phyloP scores from a whole-genome alignment of 2,888 invertebrate species.

The Conistra vaccinii region DNA sequence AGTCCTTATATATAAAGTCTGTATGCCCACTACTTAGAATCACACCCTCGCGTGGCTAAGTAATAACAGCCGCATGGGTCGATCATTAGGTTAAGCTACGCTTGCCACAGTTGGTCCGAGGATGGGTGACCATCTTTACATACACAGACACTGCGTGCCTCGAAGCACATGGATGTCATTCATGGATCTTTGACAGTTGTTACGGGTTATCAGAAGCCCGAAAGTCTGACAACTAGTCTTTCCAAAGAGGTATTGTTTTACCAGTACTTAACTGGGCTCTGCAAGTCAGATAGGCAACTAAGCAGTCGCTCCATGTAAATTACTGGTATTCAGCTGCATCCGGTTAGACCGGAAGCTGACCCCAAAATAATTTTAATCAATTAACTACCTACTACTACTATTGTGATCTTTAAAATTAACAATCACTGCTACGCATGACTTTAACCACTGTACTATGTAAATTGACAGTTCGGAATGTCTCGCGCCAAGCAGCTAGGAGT shows the following conservation, averaged over 20 bases:
- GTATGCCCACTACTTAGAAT: too few species aligned
- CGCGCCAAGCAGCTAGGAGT: background rate
- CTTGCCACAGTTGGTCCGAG: background rate
- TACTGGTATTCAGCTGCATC: background rate
- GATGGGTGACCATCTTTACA: background rate
- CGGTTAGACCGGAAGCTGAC: background rate
- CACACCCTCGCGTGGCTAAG: background rate
- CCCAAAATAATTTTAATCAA: too few species aligned
- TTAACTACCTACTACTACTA: background rate
- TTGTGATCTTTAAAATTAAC: constrained; percentile 38
- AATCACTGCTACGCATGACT: constrained; percentile 6
- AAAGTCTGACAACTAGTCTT: background rate
- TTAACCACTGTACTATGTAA: constrained; percentile 11
- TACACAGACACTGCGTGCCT: background rate
- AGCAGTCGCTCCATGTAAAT: background rate
- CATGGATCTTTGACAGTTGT: background rate
- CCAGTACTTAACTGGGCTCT: background rate
- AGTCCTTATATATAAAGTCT: background rate
- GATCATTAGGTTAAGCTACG: too few species aligned
- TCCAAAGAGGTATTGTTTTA: background rate
- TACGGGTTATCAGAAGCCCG: background rate
- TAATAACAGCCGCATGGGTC: background rate
- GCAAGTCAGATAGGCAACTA: background rate
- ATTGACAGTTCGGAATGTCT: constrained; percentile 35
- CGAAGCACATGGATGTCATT: background rate